Conservation (phyloP, 2,888 invertebrate genomes). For the Agrochola lychnidis region DNA sequence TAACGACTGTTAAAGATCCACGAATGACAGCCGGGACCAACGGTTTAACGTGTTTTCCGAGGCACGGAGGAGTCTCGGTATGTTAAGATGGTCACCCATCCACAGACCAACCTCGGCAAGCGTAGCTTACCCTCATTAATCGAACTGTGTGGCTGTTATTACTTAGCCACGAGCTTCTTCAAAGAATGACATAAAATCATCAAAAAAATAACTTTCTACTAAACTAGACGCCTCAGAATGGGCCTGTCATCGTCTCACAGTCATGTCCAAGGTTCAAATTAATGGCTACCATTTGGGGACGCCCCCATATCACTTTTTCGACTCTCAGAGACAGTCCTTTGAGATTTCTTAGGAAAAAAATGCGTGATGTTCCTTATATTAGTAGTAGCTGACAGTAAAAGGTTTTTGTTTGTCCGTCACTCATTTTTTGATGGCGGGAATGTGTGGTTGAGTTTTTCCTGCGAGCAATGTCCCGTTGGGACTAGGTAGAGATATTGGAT, state of each 20-base stretch:
- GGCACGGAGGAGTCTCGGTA: no score
- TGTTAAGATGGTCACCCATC: no score
- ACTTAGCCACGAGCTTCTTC: no score
- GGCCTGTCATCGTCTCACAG: conserved; percentile 68
- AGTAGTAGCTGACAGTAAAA: conserved; percentile 61
- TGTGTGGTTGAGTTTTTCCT: conserved; percentile 43
- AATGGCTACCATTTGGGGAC: conserved; percentile 66
- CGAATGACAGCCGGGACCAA: no score
- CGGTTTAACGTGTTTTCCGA: no score
- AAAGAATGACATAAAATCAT: neutral
- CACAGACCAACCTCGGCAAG: no score
- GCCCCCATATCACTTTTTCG: conserved; percentile 63
- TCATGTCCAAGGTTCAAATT: conserved; percentile 64
- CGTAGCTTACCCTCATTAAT: no score
- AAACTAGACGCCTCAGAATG: conserved; percentile 53
- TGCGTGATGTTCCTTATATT: conserved; percentile 55
- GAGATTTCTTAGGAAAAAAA: conserved; percentile 64
- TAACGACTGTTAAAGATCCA: no score
- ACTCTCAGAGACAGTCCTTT: conserved; percentile 51
- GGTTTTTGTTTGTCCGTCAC: conserved; percentile 65
- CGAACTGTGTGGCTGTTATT: no score
- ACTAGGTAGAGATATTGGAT: conserved; percentile 47
- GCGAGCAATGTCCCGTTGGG: conserved; percentile 43
- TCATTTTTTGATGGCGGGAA: conserved; percentile 59
- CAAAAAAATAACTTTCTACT: neutral